Percentiles rank a stretch among this genome's conserved stretches.
phyloP scores from a whole-genome alignment of 2,888 invertebrate species.

The Apamea sordens region DNA sequence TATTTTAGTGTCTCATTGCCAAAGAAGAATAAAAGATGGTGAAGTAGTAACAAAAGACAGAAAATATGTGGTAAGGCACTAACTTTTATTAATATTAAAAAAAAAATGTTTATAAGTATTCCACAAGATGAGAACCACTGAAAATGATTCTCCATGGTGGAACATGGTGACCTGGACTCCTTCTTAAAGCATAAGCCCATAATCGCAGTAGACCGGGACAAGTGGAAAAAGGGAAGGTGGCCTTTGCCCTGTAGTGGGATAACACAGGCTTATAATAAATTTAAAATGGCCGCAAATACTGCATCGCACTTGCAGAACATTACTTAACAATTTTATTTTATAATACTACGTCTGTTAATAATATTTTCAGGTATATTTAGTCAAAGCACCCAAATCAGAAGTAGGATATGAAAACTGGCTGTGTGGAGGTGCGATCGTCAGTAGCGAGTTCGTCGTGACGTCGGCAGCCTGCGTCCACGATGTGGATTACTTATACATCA shows the following conservation, averaged over 20 bases:
- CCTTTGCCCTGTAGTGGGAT: too few species aligned
- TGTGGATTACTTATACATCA: conserved; percentile 68
- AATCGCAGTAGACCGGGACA: too few species aligned
- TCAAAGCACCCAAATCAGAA: conserved; percentile 57
- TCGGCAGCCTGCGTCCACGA: conserved; percentile 74
- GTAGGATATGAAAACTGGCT: conserved; percentile 70
- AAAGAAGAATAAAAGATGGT: conserved; percentile 57
- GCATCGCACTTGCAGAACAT: neutral
- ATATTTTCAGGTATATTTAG: conserved; percentile 66
- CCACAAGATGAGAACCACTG: neutral
- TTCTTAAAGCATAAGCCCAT: too few species aligned
- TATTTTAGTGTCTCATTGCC: conserved; percentile 38
- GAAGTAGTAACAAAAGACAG: conserved; percentile 31
- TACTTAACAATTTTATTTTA: neutral
- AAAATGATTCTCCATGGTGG: neutral
- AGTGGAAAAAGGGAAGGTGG: too few species aligned
- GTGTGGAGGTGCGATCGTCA: conserved; percentile 73
- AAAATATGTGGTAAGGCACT: conserved; percentile 56
- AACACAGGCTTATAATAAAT: too few species aligned
- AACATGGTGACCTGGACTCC: neutral
- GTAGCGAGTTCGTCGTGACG: conserved; percentile 63
- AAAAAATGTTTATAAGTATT: neutral
- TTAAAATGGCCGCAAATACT: too few species aligned
- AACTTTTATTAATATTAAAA: neutral
- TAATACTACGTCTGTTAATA: neutral